Evolutionary conservation across 2,888 invertebrate species (phyloP).

Genomic region (Drosophila histrio): DNA sequence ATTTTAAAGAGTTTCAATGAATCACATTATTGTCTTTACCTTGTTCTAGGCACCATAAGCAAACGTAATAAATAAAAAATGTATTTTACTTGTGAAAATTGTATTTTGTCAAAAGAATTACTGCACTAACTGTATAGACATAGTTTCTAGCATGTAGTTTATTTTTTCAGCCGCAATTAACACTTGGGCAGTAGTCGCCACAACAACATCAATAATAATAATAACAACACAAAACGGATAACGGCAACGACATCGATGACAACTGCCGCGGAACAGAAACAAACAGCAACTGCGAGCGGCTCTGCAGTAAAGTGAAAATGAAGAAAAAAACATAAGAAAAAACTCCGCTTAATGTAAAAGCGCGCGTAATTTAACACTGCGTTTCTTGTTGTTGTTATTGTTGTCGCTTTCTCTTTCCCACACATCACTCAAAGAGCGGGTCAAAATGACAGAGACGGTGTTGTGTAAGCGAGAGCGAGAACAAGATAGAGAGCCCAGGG

Average conservation of each 20-base stretch:
- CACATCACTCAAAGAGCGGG: slow-evolving; percentile 22
- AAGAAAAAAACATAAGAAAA: slow-evolving; percentile 27
- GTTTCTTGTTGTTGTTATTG: slow-evolving; percentile 29
- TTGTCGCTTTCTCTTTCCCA: slow-evolving; percentile 73
- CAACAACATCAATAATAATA: not conserved
- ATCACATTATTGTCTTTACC: too few relatives aligned
- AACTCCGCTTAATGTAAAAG: slow-evolving; percentile 70
- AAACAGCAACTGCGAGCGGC: slow-evolving; percentile 24
- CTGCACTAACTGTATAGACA: too few relatives aligned
- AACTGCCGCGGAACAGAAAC: slow-evolving; percentile 40
- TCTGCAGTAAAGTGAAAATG: slow-evolving; percentile 31
- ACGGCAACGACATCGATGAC: slow-evolving; percentile 42
- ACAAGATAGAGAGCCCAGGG: slow-evolving; percentile 1
- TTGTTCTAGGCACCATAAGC: too few relatives aligned
- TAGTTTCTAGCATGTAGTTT: slow-evolving; percentile 8
- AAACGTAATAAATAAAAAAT: too few relatives aligned
- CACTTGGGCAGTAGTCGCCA: slow-evolving; percentile 24
- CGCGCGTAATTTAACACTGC: slow-evolving; percentile 78
- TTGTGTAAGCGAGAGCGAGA: not conserved
- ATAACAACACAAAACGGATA: slow-evolving; percentile 1
- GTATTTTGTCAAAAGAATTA: too few relatives aligned
- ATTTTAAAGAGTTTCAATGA: too few relatives aligned
- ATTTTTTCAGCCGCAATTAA: slow-evolving; percentile 36
- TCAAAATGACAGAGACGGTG: slow-evolving; percentile 20
- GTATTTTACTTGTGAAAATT: too few relatives aligned